Percentiles rank a stretch among this genome's conserved stretches.
These are phyloP conservation scores for Drosophila bunnanda DNA, from an alignment of 2,888 invertebrate species.

Conservation along the genomic window DNA sequence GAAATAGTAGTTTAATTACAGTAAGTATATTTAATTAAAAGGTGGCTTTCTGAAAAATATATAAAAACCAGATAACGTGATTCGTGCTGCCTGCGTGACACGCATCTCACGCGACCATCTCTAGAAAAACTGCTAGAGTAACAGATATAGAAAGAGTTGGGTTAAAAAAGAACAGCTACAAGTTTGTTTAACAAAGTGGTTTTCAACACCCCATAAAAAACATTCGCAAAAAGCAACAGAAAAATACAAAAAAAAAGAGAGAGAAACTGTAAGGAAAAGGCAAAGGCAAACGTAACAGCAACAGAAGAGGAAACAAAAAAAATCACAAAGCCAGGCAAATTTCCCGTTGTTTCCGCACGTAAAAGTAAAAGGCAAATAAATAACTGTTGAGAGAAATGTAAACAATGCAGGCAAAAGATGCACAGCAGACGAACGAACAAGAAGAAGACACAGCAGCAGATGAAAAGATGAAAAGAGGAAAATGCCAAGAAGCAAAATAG, in stretches of 20 bases:
- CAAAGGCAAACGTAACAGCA: constrained; percentile 16
- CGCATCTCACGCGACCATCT: neutral
- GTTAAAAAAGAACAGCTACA: constrained; percentile 30
- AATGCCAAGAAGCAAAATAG: constrained; percentile 31
- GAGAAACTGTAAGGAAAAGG: constrained; percentile 10
- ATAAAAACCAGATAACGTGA: neutral
- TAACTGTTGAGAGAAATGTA: constrained; percentile 48
- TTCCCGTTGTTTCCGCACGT: constrained; percentile 40
- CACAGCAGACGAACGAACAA: constrained; percentile 22
- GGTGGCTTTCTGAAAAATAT: neutral
- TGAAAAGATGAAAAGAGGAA: constrained; percentile 19
- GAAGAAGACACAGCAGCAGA: constrained; percentile 32
- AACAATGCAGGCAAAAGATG: constrained; percentile 43
- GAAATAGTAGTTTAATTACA: no score
- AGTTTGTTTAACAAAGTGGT: constrained; percentile 74
- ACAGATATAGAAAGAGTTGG: constrained; percentile 11
- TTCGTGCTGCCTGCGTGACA: neutral
- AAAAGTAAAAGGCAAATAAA: constrained; percentile 55
- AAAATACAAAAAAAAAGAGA: constrained; percentile 6
- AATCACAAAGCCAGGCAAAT: constrained; percentile 30
- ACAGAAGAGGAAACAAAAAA: constrained; percentile 3
- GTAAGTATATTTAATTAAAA: no score
- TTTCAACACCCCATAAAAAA: constrained; percentile 69
- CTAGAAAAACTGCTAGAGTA: neutral
- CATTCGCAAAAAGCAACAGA: constrained; percentile 38